A percentile compares a stretch with the other conserved stretches of the same genome.
phyloP scores from a whole-genome alignment of 2,888 invertebrate species.

The Liopterus haemorrhoidalis region DNA sequence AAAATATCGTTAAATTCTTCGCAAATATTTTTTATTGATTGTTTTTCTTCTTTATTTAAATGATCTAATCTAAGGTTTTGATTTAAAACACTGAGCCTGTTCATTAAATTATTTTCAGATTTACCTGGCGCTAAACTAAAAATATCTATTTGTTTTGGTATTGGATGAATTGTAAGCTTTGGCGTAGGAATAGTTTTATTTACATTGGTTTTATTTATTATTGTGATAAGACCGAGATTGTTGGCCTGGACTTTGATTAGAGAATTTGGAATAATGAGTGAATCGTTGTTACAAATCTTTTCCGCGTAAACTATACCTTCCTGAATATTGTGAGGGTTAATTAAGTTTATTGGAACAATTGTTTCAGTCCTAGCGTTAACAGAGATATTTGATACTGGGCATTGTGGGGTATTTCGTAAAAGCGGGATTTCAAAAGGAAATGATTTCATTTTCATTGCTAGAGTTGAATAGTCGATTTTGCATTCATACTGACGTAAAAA shows the following conservation, averaged over 20 bases:
- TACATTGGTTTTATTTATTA: conserved; percentile 8
- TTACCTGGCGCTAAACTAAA: not conserved
- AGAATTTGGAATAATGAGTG: conserved; percentile 5
- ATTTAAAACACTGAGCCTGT: conserved; percentile 1
- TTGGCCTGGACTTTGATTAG: not conserved
- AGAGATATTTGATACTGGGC: conserved; percentile 8
- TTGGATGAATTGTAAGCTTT: conserved; percentile 7
- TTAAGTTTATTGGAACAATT: conserved; percentile 7
- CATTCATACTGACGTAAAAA: no score
- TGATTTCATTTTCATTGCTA: not conserved
- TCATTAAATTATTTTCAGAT: conserved; percentile 4
- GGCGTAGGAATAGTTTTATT: not conserved
- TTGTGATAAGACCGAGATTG: conserved; percentile 3
- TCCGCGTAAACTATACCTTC: conserved; percentile 12
- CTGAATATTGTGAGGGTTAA: conserved; percentile 4
- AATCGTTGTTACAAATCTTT: conserved; percentile 1
- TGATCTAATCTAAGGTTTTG: conserved; percentile 14
- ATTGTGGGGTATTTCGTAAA: conserved; percentile 12
- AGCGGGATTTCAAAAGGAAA: conserved; percentile 11
- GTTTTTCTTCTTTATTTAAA: conserved; percentile 25
- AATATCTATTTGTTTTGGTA: conserved; percentile 8
- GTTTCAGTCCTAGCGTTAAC: conserved; percentile 11
- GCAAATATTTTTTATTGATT: conserved; percentile 20
- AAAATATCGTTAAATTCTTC: conserved; percentile 19
- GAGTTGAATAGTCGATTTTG: conserved; percentile 8